A percentile compares a stretch with the other conserved stretches of the same genome.
Conservation (phyloP, 2,888 invertebrate genomes). For the Dexiosoma caninum region DNA sequence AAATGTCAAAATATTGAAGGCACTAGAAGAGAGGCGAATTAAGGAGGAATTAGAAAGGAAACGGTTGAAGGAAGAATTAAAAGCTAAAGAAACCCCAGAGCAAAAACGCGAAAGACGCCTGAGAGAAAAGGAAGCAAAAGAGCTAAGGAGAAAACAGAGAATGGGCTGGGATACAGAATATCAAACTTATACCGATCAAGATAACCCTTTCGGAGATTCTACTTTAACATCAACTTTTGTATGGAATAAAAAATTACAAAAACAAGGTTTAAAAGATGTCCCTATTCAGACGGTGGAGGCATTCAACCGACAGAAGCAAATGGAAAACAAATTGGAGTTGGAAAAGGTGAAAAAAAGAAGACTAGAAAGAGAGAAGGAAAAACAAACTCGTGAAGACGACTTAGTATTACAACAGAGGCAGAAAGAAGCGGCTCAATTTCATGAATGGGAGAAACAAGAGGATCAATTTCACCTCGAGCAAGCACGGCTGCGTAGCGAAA, state of each 20-base stretch:
- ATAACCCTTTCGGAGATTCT: constrained; percentile 99
- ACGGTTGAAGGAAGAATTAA: constrained; percentile 85
- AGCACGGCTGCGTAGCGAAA: constrained; percentile 93
- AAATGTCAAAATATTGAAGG: constrained; percentile 78
- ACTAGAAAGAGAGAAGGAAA: constrained; percentile 91
- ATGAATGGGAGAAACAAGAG: constrained; percentile 97
- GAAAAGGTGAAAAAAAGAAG: constrained; percentile 96
- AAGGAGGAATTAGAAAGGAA: constrained; percentile 83
- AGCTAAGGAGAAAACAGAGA: constrained; percentile 89
- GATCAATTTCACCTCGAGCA: constrained; percentile 98
- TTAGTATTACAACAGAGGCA: constrained; percentile 90
- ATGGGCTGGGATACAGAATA: constrained; percentile 99
- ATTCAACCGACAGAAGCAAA: constrained; percentile 89
- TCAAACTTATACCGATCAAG: constrained; percentile 97
- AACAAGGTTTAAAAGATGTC: constrained; percentile 90
- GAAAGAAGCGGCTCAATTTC: constrained; percentile 92
- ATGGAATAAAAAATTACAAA: constrained; percentile 97
- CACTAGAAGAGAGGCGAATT: constrained; percentile 85
- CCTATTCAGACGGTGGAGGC: constrained; percentile 89
- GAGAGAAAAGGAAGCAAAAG: constrained; percentile 94
- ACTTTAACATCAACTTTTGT: constrained; percentile 96
- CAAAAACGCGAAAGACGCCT: constrained; percentile 92
- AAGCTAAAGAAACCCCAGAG: constrained; percentile 95
- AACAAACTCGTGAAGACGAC: constrained; percentile 89
- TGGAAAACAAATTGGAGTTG: constrained; percentile 93